Percentiles rank a stretch among this genome's conserved stretches.
Evolutionary conservation across 2,888 invertebrate species (phyloP).

Genomic region (Drosophila infuscata): DNA sequence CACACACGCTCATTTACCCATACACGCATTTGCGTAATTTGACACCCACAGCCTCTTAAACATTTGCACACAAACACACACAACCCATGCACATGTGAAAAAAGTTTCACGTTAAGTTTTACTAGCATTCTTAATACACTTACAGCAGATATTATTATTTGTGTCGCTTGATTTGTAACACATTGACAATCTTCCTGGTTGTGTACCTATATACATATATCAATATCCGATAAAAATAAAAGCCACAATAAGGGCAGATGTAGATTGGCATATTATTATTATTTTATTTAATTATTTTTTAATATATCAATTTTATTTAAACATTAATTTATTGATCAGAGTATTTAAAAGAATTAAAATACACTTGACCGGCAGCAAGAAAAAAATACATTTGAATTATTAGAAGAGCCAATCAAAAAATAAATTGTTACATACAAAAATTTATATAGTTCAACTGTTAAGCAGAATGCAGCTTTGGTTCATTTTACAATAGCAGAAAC

Average conservation of each 20-base stretch:
- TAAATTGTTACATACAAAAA: not conserved
- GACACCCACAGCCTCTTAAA: not conserved
- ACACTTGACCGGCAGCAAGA: not conserved
- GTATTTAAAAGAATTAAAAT: not conserved
- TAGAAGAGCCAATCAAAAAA: not conserved
- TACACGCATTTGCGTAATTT: slow-evolving; percentile 12
- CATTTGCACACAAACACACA: not conserved
- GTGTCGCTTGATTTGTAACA: not conserved
- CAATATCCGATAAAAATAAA: not conserved
- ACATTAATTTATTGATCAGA: not conserved
- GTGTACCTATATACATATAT: not conserved
- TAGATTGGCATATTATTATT: not conserved
- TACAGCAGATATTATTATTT: not conserved
- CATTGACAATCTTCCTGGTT: not conserved
- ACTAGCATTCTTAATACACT: slow-evolving; percentile 33
- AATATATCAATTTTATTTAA: no score
- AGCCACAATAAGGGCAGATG: not conserved
- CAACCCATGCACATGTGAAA: slow-evolving; percentile 23
- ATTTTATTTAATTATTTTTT: no score
- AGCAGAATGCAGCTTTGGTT: not conserved
- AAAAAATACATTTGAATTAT: not conserved
- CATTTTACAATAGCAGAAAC: not conserved
- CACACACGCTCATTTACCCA: slow-evolving; percentile 16
- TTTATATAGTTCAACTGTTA: not conserved
- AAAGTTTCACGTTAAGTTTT: slow-evolving; percentile 61